phyloP scores from a whole-genome alignment of 2,113 vertebrate species.

The Engystomops pustulosus region DNA sequence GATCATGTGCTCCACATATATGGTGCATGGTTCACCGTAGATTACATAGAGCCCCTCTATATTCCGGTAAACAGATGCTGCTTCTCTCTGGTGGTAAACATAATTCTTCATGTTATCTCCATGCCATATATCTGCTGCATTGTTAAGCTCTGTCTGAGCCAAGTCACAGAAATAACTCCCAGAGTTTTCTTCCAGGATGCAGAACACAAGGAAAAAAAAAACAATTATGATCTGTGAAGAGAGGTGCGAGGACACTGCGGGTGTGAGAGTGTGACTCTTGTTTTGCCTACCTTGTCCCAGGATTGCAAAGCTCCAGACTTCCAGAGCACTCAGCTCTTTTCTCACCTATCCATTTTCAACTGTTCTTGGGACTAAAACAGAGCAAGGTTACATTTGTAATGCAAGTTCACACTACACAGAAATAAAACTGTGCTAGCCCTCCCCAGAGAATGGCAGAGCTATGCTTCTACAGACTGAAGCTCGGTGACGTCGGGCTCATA shows the following conservation, averaged over 20 bases:
- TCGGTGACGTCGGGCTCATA: slow-evolving; percentile 15
- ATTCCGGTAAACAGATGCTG: neutral
- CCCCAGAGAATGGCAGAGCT: slow-evolving; percentile 1
- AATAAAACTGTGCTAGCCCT: slow-evolving; percentile 24
- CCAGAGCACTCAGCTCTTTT: slow-evolving; percentile 24
- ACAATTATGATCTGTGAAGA: slow-evolving; percentile 51
- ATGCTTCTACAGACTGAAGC: neutral
- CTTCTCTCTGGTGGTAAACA: neutral
- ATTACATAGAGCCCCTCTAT: neutral
- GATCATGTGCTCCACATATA: too few relatives aligned
- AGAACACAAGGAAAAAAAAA: neutral
- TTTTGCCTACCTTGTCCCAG: slow-evolving; percentile 50
- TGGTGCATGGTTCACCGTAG: too few relatives aligned
- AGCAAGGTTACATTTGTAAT: slow-evolving; percentile 56
- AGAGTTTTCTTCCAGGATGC: slow-evolving; percentile 25
- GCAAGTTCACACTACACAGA: slow-evolving; percentile 46
- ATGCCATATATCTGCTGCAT: neutral
- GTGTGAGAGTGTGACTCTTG: slow-evolving; percentile 41
- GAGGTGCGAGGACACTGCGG: slow-evolving; percentile 48
- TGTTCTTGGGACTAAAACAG: slow-evolving; percentile 49
- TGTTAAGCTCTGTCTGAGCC: slow-evolving; percentile 5
- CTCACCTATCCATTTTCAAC: slow-evolving; percentile 38
- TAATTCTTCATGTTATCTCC: neutral
- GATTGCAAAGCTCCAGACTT: slow-evolving; percentile 25
- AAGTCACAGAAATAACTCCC: slow-evolving; percentile 31